Conservation (phyloP, 2,113 vertebrate species). For the Perca schrenkii region DNA sequence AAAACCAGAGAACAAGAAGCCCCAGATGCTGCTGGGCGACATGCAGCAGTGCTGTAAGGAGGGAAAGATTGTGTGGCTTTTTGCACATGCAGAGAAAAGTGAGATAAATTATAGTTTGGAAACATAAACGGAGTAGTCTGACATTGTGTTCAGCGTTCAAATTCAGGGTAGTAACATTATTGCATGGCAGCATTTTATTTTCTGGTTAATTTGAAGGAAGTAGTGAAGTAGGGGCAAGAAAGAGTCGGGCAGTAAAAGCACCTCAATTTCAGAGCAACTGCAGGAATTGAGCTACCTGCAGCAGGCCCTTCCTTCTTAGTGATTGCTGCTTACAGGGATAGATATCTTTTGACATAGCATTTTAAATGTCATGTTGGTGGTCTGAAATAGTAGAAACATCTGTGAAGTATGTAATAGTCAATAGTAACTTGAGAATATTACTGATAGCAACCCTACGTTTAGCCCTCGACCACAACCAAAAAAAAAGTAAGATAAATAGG, state of each 20-base stretch:
- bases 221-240: background rate
- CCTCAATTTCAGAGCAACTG: background rate
- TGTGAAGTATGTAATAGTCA: background rate
- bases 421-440: too few relatives aligned
- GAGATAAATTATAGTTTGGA: background rate
- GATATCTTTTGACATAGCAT: background rate
- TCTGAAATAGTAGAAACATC: background rate
- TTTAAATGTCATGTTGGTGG: background rate
- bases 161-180: background rate
- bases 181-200: background rate
- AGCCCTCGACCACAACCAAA: background rate
- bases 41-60: background rate
- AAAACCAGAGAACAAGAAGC: constrained; percentile 7
- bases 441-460: background rate
- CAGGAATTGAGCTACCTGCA: background rate
- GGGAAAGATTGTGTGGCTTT: constrained; percentile 2
- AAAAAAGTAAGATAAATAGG: too few relatives aligned
- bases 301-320: background rate
- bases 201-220: background rate
- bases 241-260: background rate
- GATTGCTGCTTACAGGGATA: too few relatives aligned
- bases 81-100: constrained; percentile 12
- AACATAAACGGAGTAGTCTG: background rate
- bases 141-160: background rate
- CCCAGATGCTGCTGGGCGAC: background rate